Evolutionary conservation across 1,140 invertebrate species (phyloP), one percentile per base, ranked within the genome.

Genomic region (Dendrolimus kikuchii): DNA sequence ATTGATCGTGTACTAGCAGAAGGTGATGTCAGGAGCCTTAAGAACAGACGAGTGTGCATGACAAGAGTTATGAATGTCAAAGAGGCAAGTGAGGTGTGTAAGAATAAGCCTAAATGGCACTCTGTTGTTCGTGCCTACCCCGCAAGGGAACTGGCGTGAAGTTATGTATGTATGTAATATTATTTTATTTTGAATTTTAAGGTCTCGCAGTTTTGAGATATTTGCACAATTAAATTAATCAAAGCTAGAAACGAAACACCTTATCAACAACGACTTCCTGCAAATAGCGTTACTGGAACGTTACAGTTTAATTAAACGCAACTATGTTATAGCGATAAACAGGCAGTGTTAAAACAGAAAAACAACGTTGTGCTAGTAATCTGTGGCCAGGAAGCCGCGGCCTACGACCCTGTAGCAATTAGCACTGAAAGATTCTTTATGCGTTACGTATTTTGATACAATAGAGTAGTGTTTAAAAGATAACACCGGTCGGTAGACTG

Each of bases 401-500:
- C 80, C 78, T 57, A n/a, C 60, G 66, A 76, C 80, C 70, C 50
- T 38, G 62, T 55, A 65, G 51, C 54, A 54, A 70, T 76, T 74
- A 74, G 77, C 72, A 74, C 62, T 67, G 55, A 66, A 64, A 70
- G 59, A 64, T 56, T 65, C 65, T 59, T 68, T 74, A 64, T 76
- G 64, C 56, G 59, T 46, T 23, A 23, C 23, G 23, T 23, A 23
- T 23, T 23, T 39, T 47, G 51, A 57, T 62, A 68, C 68, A 82
- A 66, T 51, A 60, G 50, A 10, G 47, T 57, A 62, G 59, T 77
- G 60, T 74, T 60, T 37, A 40, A 10, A 38, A 45, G 76, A 79
- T 77, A 77, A 71, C 45, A 53, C 59, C 44, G 57, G 54, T 58
- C 59, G 55, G 73, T 71, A 84, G 81, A 84, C 81, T 63, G 78